Evolutionary conservation across 2,888 invertebrate species (phyloP).

Genomic region (Tinea trinotella): DNA sequence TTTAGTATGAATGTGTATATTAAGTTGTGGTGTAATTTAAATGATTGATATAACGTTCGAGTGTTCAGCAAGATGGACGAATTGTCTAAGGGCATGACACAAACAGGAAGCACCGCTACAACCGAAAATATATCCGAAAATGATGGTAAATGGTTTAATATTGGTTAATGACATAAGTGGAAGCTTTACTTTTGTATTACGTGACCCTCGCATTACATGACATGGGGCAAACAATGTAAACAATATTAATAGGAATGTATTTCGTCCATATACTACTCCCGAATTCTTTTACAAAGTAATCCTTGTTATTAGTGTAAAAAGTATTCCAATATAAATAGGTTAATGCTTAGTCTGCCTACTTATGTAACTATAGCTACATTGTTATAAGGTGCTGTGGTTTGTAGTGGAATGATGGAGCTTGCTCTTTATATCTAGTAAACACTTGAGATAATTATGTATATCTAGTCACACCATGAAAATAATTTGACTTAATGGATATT

Average conservation of each 20-base stretch:
- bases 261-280: background rate
- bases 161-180: background rate
- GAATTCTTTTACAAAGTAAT: background rate
- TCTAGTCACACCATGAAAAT: too few relatives aligned
- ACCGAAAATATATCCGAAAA: constrained; percentile 65
- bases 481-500: too few relatives aligned
- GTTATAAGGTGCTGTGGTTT: background rate
- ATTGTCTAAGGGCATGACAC: constrained; percentile 72
- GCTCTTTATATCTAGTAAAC: too few relatives aligned
- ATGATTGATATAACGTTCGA: constrained; percentile 65
- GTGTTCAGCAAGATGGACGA: constrained; percentile 71
- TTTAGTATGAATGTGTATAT: background rate
- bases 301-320: too few relatives aligned
- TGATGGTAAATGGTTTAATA: constrained; percentile 46
- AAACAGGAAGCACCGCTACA: constrained; percentile 68
- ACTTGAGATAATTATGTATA: too few relatives aligned
- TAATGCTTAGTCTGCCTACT: background rate
- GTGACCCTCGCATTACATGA: background rate
- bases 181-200: background rate
- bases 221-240: background rate
- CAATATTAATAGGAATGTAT: background rate
- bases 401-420: too few relatives aligned
- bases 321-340: too few relatives aligned
- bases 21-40: constrained; percentile 32
- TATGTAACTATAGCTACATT: background rate